These are phyloP conservation scores for Lithobates sylvaticus DNA, from an alignment of 2,797 vertebrate species.

Conservation along the genomic window DNA sequence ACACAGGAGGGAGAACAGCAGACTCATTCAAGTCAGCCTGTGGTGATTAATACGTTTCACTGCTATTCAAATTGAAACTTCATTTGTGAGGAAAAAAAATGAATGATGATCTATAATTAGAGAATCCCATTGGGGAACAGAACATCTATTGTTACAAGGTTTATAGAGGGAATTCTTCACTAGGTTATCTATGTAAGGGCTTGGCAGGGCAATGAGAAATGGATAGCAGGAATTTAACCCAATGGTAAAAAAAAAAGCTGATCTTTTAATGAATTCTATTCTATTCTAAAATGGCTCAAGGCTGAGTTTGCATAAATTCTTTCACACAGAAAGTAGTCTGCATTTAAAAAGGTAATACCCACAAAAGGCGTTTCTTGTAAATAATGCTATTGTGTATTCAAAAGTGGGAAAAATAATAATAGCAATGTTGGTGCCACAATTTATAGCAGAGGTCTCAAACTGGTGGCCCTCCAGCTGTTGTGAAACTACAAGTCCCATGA, in stretches of 20 bases:
- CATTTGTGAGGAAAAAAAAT: conserved; percentile 54
- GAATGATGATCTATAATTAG: conserved; percentile 62
- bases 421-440: not conserved
- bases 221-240: conserved; percentile 47
- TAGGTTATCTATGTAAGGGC: conserved; percentile 48
- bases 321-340: not conserved
- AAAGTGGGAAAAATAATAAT: not conserved
- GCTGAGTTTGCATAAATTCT: not conserved
- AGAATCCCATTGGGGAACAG: conserved; percentile 54
- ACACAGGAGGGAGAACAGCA: conserved; percentile 54
- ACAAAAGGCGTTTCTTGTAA: not conserved
- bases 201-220: conserved; percentile 53
- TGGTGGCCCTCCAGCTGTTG: too few species aligned
- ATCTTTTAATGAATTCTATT: conserved; percentile 2
- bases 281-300: not conserved
- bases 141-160: conserved; percentile 61
- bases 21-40: conserved; percentile 54
- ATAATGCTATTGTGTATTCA: not conserved
- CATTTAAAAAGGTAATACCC: not conserved
- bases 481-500: too few species aligned
- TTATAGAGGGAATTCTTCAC: conserved; percentile 51
- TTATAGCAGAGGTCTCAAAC: too few species aligned
- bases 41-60: conserved; percentile 58
- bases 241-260: conserved; percentile 2
- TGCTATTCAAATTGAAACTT: conserved; percentile 58